Conservation (phyloP, 2,797 vertebrate species). For the Microctenopoma lineatum region DNA sequence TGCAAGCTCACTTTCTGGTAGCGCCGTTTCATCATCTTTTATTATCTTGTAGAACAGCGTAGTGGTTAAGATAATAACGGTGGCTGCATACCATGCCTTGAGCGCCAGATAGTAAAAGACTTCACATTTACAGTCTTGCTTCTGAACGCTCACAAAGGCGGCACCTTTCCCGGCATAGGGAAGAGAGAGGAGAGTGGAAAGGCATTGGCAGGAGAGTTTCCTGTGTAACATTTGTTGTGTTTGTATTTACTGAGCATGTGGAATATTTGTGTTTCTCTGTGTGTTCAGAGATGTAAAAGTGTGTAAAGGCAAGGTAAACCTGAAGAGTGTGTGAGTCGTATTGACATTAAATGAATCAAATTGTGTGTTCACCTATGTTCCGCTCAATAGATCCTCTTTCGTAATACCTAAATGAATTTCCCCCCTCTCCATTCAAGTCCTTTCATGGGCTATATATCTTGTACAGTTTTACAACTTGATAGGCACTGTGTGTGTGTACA, state of each 20-base stretch:
- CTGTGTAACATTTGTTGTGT: slow-evolving; percentile 44
- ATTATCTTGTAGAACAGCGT: slow-evolving; percentile 76
- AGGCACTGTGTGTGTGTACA: slow-evolving; percentile 35
- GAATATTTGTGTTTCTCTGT: background rate
- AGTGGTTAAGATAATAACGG: slow-evolving; percentile 75
- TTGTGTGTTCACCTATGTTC: slow-evolving; percentile 64
- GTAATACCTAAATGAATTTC: slow-evolving; percentile 70
- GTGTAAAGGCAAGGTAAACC: slow-evolving; percentile 18
- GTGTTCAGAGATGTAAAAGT: background rate
- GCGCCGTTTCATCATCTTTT: slow-evolving; percentile 72
- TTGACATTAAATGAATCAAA: slow-evolving; percentile 56
- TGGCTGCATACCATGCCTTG: slow-evolving; percentile 61
- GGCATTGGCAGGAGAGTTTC: slow-evolving; percentile 15
- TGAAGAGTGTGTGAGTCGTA: slow-evolving; percentile 27
- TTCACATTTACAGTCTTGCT: slow-evolving; percentile 66
- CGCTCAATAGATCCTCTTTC: slow-evolving; percentile 67
- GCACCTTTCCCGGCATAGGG: slow-evolving; percentile 41
- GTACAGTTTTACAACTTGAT: slow-evolving; percentile 74
- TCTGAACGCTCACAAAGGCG: slow-evolving; percentile 34
- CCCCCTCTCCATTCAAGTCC: slow-evolving; percentile 55
- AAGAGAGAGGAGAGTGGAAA: slow-evolving; percentile 19
- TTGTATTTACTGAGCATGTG: background rate
- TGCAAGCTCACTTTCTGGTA: slow-evolving; percentile 27
- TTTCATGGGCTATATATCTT: slow-evolving; percentile 76
- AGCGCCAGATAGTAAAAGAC: slow-evolving; percentile 76